Conservation (phyloP, 2,113 vertebrate genomes). For the Tachycineta bicolor region DNA sequence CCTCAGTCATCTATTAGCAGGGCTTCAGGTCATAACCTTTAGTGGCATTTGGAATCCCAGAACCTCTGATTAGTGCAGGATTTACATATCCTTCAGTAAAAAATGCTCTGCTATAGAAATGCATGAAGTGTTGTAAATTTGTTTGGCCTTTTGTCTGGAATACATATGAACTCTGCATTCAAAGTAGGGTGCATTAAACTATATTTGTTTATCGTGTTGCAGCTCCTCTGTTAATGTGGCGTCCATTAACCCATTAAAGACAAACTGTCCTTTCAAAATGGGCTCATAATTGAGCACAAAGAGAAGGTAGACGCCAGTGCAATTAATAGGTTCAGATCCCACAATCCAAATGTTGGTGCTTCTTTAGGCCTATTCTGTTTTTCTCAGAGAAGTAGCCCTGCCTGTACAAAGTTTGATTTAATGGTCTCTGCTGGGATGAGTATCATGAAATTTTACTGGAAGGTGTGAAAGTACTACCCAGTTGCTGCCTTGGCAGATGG, state of each 20-base stretch:
- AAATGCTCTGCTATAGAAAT: constrained; percentile 83
- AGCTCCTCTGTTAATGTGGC: constrained; percentile 61
- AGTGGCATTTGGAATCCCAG: constrained; percentile 91
- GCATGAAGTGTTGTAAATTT: constrained; percentile 90
- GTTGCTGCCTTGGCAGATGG: background rate
- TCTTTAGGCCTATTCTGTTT: constrained; percentile 34
- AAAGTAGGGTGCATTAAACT: constrained; percentile 71
- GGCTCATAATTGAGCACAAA: constrained; percentile 26
- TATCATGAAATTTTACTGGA: constrained; percentile 57
- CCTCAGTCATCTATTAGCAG: constrained; percentile 87
- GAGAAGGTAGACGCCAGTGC: background rate
- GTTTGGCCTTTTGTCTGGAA: constrained; percentile 92
- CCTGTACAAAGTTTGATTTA: constrained; percentile 31
- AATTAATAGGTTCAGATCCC: constrained; percentile 60
- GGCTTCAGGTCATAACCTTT: constrained; percentile 91
- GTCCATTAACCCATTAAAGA: constrained; percentile 72
- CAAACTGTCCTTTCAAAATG: constrained; percentile 38
- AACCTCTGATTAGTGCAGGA: constrained; percentile 94
- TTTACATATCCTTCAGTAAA: constrained; percentile 92
- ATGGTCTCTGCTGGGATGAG: constrained; percentile 33
- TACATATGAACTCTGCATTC: constrained; percentile 75
- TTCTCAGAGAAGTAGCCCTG: constrained; percentile 40
- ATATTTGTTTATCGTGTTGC: constrained; percentile 53
- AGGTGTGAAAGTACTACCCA: constrained; percentile 26
- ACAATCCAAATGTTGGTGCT: background rate